Percentiles rank a stretch among this genome's conserved stretches.
phyloP scores from a whole-genome alignment of 2,888 invertebrate species.

The Meiosimyza platycephala region DNA sequence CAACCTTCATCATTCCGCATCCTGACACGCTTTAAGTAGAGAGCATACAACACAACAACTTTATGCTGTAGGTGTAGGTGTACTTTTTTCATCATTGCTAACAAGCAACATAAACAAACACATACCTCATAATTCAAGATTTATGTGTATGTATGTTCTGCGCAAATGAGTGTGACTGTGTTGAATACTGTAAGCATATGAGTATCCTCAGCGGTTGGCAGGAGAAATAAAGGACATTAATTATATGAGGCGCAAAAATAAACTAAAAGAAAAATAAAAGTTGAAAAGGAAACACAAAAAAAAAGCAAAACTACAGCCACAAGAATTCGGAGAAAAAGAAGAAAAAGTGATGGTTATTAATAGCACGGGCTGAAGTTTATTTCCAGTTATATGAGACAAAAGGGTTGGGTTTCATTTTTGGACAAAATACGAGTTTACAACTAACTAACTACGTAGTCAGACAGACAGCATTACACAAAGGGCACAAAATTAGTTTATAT shows the following conservation, averaged over 20 bases:
- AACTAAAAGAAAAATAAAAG: conserved; percentile 1
- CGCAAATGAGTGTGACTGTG: no score
- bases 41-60: conserved; percentile 15
- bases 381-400: conserved; percentile 8
- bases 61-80: conserved; percentile 1
- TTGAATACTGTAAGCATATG: not conserved
- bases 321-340: not conserved
- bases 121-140: conserved; percentile 7
- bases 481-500: no score
- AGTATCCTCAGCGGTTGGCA: conserved; percentile 1
- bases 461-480: no score
- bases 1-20: not conserved
- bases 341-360: not conserved
- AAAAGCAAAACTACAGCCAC: not conserved
- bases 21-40: not conserved
- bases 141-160: no score
- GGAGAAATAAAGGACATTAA: not conserved
- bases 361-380: conserved; percentile 16
- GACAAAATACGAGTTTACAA: no score
- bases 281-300: not conserved
- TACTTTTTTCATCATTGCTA: conserved; percentile 4
- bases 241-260: not conserved
- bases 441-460: no score
- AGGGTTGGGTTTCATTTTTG: no score
- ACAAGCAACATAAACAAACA: conserved; percentile 1